phyloP scores from a whole-genome alignment of 2,888 invertebrate genomes.

The Catocala nupta region DNA sequence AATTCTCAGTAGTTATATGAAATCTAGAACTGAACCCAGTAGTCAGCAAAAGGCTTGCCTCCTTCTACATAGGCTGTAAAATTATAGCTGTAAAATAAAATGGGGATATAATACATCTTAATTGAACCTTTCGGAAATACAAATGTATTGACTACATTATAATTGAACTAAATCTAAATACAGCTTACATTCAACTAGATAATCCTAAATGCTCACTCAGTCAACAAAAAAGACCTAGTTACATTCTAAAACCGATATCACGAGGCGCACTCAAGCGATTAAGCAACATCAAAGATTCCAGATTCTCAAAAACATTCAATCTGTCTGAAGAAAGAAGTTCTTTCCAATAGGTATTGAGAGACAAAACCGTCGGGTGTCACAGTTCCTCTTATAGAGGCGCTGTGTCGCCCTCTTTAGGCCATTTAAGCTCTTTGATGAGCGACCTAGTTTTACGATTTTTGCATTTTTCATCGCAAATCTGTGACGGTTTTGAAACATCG shows the following conservation, averaged over 20 bases:
- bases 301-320: constrained; percentile 11
- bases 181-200: no score
- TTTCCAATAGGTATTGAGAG: constrained; percentile 12
- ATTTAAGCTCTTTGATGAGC: constrained; percentile 64
- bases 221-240: neutral
- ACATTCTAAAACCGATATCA: constrained; percentile 1
- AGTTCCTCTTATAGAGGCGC: constrained; percentile 48
- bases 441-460: constrained; percentile 65
- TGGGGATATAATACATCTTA: no score
- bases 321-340: constrained; percentile 9
- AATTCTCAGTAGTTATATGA: no score
- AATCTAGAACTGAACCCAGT: no score
- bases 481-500: constrained; percentile 49
- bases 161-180: no score
- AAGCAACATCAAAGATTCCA: constrained; percentile 5
- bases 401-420: constrained; percentile 55
- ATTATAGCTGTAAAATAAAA: no score
- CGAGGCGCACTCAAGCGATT: neutral
- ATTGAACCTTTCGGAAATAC: no score
- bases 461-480: constrained; percentile 63
- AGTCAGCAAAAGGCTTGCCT: no score
- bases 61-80: no score
- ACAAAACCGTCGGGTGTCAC: constrained; percentile 29
- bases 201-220: no score
- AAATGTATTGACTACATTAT: no score